Conservation (phyloP, 2,888 invertebrate species). For the Drosophila yooni region DNA sequence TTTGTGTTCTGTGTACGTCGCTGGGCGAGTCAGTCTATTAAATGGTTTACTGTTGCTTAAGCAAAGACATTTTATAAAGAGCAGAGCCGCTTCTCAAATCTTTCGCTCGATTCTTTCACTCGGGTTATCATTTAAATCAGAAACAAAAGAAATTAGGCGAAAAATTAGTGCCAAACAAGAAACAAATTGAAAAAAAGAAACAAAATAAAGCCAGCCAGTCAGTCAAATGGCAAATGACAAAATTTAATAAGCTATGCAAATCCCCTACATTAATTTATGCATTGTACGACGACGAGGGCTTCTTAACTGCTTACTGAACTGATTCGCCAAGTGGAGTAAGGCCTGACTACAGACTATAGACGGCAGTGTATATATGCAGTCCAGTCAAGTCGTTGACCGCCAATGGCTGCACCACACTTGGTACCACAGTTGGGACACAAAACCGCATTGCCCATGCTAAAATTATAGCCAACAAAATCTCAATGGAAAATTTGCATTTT, state of each 20-base stretch:
- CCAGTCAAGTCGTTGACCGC: constrained; percentile 31
- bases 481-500: constrained; percentile 69
- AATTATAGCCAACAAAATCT: constrained; percentile 12
- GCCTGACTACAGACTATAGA: not conserved
- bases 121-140: constrained; percentile 45
- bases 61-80: constrained; percentile 77
- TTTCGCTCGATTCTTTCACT: constrained; percentile 41
- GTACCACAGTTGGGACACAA: not conserved
- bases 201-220: constrained; percentile 12
- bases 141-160: constrained; percentile 58
- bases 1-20: constrained; percentile 50
- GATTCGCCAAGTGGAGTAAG: constrained; percentile 28
- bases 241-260: constrained; percentile 76
- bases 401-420: not conserved
- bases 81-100: constrained; percentile 25
- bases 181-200: constrained; percentile 37
- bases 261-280: constrained; percentile 63
- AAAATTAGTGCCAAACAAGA: constrained; percentile 35
- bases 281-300: not conserved
- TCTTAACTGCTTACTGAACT: constrained; percentile 7
- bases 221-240: constrained; percentile 49
- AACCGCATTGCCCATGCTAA: constrained; percentile 29
- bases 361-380: constrained; percentile 10
- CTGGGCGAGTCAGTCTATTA: constrained; percentile 66
- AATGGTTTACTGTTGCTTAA: constrained; percentile 64